Evolutionary conservation across 2,888 invertebrate genomes (phyloP).

Genomic region (Tachystola acroxantha): DNA sequence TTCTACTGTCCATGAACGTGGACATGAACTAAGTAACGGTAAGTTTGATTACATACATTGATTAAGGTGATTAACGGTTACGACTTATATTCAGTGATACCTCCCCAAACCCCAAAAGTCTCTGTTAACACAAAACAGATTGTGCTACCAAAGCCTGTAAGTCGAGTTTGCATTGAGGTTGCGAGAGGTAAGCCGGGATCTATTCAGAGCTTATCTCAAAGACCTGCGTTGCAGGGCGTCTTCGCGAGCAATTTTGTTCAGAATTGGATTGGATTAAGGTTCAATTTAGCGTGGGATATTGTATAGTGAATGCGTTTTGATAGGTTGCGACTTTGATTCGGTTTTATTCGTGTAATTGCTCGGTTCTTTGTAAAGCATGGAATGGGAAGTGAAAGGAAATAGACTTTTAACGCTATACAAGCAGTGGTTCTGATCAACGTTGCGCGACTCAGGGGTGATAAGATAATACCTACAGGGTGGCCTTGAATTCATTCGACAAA

Average conservation of each 20-base stretch:
- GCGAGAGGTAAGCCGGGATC: conserved; percentile 12
- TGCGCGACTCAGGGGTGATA: no score
- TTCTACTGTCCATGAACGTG: no score
- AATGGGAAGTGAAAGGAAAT: no score
- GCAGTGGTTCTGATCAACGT: no score
- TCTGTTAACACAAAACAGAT: conserved; percentile 2
- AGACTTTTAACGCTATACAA: no score
- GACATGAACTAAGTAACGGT: no score
- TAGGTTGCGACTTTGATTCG: neutral
- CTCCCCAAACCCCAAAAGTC: no score
- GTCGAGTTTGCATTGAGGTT: conserved; percentile 4
- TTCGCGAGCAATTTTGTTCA: conserved; percentile 1
- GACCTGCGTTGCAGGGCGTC: conserved; percentile 17
- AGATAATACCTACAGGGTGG: no score
- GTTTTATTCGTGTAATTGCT: neutral
- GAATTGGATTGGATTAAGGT: neutral
- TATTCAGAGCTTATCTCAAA: conserved; percentile 19
- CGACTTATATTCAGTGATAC: no score
- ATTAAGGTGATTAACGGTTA: no score
- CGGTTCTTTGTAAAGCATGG: neutral
- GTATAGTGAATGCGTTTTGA: neutral
- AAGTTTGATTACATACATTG: no score
- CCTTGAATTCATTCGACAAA: no score
- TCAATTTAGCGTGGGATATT: neutral
- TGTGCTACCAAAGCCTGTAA: neutral